Percentiles rank a stretch among this genome's conserved stretches.
These are phyloP conservation scores for Mechanitis messenoides DNA, from an alignment of 2,888 invertebrate genomes.

Conservation along the genomic window DNA sequence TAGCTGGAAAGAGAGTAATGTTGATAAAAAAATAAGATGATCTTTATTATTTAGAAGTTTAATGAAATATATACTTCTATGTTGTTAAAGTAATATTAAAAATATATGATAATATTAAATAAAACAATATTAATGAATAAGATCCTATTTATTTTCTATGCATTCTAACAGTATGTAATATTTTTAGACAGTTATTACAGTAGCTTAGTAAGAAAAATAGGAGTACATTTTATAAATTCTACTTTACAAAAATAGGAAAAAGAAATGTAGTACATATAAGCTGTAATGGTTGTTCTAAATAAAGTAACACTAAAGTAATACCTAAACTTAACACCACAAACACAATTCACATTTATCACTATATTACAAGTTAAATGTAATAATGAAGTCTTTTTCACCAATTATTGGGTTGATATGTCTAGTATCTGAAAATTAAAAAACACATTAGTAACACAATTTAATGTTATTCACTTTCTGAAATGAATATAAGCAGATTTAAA, in stretches of 20 bases:
- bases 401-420: slow-evolving; percentile 15
- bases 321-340: slow-evolving; percentile 20
- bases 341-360: slow-evolving; percentile 25
- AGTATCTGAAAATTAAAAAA: slow-evolving; percentile 27
- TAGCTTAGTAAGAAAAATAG: background rate
- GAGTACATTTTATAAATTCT: slow-evolving; percentile 8
- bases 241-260: slow-evolving; percentile 4
- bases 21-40: background rate
- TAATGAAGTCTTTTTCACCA: slow-evolving; percentile 18
- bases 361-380: slow-evolving; percentile 20
- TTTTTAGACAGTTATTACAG: background rate
- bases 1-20: slow-evolving; percentile 33
- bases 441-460: too few relatives aligned
- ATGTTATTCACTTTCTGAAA: too few relatives aligned
- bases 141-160: slow-evolving; percentile 10
- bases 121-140: slow-evolving; percentile 4
- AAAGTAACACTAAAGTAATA: slow-evolving; percentile 9
- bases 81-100: background rate
- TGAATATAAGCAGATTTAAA: too few relatives aligned
- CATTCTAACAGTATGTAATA: slow-evolving; percentile 12
- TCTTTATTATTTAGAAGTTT: too few relatives aligned
- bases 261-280: slow-evolving; percentile 6
- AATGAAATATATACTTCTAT: background rate
- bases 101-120: too few relatives aligned
- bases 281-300: slow-evolving; percentile 8